These are phyloP conservation scores for Drosophila imparisetae DNA, from an alignment of 2,888 invertebrate genomes.

Conservation along the genomic window DNA sequence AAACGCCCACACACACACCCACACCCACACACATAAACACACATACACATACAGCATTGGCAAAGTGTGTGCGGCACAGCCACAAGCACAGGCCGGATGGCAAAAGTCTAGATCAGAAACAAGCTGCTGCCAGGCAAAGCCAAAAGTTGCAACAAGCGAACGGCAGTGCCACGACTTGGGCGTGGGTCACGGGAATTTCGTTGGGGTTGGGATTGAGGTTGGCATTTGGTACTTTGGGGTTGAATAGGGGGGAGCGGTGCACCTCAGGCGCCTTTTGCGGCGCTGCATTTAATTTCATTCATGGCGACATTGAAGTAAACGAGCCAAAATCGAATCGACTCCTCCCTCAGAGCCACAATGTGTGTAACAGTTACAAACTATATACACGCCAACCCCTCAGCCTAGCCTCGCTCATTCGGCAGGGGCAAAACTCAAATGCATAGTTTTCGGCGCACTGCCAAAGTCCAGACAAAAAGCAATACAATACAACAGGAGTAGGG, in stretches of 20 bases:
- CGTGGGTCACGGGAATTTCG: constrained; percentile 16
- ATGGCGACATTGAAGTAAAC: constrained; percentile 41
- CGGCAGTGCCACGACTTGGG: constrained; percentile 20
- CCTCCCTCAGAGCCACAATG: constrained; percentile 8
- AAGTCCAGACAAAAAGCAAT: constrained; percentile 23
- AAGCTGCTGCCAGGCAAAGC: constrained; percentile 58
- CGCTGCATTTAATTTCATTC: constrained; percentile 72
- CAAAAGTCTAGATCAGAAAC: constrained; percentile 72
- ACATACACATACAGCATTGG: background rate
- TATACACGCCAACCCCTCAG: background rate
- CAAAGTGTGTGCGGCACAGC: constrained; percentile 52
- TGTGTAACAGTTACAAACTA: constrained; percentile 29
- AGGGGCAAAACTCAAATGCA: constrained; percentile 44
- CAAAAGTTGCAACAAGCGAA: constrained; percentile 65
- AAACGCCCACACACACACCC: constrained; percentile 38
- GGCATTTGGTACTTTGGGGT: background rate
- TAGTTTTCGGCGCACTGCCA: constrained; percentile 42
- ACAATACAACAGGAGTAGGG: constrained; percentile 24
- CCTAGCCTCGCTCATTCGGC: background rate
- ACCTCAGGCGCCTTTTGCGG: constrained; percentile 53
- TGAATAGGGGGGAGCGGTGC: background rate
- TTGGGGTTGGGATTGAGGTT: constrained; percentile 23
- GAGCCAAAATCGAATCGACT: constrained; percentile 62
- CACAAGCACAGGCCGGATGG: constrained; percentile 50
- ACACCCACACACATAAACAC: background rate